Conservation (phyloP, 2,888 invertebrate genomes). For the Ecliptopera silaceata region DNA sequence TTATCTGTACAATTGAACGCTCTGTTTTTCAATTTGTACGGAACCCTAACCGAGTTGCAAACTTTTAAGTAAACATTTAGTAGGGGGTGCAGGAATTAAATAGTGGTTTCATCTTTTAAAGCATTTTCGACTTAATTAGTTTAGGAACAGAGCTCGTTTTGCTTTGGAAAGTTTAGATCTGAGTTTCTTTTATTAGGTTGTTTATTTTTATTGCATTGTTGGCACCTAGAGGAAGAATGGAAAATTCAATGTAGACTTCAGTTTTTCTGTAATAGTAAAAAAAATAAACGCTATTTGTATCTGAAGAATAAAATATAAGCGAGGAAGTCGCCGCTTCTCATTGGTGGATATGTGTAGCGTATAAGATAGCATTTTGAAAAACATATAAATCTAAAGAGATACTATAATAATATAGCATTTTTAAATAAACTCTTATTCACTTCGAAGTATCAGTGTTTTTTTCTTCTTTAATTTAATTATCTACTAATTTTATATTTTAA, state of each 20-base stretch:
- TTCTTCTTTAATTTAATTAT: too few species aligned
- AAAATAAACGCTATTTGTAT: too few species aligned
- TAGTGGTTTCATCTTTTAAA: conserved; percentile 13
- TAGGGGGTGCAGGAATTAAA: conserved; percentile 34
- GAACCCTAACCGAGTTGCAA: conserved; percentile 48
- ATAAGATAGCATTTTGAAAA: too few species aligned
- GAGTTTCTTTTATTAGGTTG: conserved; percentile 15
- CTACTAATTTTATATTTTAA: too few species aligned
- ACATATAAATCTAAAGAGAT: too few species aligned
- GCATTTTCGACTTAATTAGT: conserved; percentile 17
- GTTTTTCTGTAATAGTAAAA: too few species aligned
- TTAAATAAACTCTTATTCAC: too few species aligned
- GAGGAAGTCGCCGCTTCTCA: too few species aligned
- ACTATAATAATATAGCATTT: too few species aligned
- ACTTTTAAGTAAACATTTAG: conserved; percentile 53
- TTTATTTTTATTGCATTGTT: conserved; percentile 13
- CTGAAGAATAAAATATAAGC: too few species aligned
- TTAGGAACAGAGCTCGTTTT: conserved; percentile 13
- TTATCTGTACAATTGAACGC: conserved; percentile 35
- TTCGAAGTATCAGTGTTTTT: too few species aligned
- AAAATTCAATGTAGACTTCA: not conserved
- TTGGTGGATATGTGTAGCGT: too few species aligned
- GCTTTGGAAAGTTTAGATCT: not conserved
- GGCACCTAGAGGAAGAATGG: not conserved
- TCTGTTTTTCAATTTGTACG: conserved; percentile 59